Evolutionary conservation across 2,113 vertebrate species (phyloP), one percentile per base, ranked within the genome.

Genomic region (Tringa solitaria): DNA sequence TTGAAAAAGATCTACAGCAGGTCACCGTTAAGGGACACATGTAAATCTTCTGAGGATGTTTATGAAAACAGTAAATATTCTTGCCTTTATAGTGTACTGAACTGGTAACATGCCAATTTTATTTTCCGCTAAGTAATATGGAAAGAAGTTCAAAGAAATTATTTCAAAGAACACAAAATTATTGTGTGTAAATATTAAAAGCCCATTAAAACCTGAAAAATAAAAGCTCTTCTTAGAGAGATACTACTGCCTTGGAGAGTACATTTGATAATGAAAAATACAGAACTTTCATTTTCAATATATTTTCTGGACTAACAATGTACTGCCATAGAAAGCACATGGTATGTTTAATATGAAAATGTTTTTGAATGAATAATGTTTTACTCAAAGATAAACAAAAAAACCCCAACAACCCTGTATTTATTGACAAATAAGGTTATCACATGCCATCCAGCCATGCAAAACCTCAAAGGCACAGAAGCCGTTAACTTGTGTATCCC

Each of bases 31-130:
- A 90, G 67, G 80, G 69, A 79, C 41, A 89, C 26, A 73, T 8
- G 30, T 68, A 94, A 80, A 82, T 86, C 78, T 88, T 84, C 67
- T 56, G 63, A 92, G 33, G 37, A 79, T 87, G 43, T 84, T 91
- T 87, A 95, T 35, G 60, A 74, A 87, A 88, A 76, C 30, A 76
- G 45, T 83, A 93, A 94, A 94, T 59, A 73, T 78, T 83, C 82
- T 70, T 68, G 53, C 35, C 64, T 67, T 90, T 63, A 77, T 12
- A 77, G 46, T 10, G 48, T 17, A 84, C 20, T 59, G 32, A 74
- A 64, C 21, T 1, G 0, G 57, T 76, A 91, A 77, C 28, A 69
- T 28, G 51, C n/a, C 68, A 76, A 26, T 79, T 94, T 81, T 74
- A 27, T 83, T 93, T 76, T 93, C 43, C 33, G 88, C 30, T 63